Evolutionary conservation across 2,888 invertebrate species (phyloP).

Genomic region (Gymnosoma rotundatum): DNA sequence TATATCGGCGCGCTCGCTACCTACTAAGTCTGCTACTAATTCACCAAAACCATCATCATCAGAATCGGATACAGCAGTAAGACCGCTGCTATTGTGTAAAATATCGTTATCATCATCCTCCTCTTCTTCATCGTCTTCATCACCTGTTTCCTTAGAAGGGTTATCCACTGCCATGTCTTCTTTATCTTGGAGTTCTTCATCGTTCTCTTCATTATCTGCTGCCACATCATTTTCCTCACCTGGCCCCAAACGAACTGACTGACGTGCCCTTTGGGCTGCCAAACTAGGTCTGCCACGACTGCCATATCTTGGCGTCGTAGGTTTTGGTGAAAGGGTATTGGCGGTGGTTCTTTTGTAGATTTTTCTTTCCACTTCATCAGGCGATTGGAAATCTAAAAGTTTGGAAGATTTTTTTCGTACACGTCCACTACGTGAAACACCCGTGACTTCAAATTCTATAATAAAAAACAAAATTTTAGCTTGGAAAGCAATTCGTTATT

Average conservation of each 20-base stretch:
- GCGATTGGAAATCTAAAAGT: conserved; percentile 95
- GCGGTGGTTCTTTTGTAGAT: conserved; percentile 60
- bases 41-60: conserved; percentile 79
- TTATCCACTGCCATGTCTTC: conserved; percentile 64
- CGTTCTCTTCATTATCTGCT: conserved; percentile 71
- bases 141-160: conserved; percentile 70
- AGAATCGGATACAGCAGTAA: conserved; percentile 61
- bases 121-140: conserved; percentile 72
- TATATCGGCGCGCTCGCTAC: conserved; percentile 75
- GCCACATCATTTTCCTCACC: conserved; percentile 68
- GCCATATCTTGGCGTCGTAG: conserved; percentile 34
- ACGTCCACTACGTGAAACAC: conserved; percentile 93
- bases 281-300: conserved; percentile 72
- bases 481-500: background rate
- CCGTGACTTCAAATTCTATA: conserved; percentile 85
- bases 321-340: conserved; percentile 32
- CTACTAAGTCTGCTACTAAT: conserved; percentile 78
- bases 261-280: conserved; percentile 65
- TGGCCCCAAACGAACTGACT: conserved; percentile 1
- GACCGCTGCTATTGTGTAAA: conserved; percentile 55
- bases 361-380: conserved; percentile 88
- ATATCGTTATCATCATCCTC: conserved; percentile 59
- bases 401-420: conserved; percentile 97
- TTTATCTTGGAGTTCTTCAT: conserved; percentile 54
- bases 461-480: background rate